These are phyloP conservation scores for Panthera uncia DNA, from an alignment of 2,113 vertebrate species.

Conservation along the genomic window DNA sequence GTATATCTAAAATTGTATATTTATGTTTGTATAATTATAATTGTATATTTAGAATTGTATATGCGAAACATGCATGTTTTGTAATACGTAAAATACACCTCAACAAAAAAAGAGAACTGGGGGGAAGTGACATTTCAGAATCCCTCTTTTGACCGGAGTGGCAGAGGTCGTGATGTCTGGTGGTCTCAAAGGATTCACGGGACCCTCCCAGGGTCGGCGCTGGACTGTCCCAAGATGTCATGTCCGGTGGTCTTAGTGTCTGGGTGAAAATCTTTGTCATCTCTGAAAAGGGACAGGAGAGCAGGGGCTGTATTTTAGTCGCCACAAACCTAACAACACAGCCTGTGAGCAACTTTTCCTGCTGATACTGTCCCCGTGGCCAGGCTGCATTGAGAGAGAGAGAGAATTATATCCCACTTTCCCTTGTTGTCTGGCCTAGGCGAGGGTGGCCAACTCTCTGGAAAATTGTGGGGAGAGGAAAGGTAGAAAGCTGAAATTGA, in stretches of 20 bases:
- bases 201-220: not conserved
- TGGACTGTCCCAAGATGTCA: not conserved
- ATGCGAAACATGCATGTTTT: not conserved
- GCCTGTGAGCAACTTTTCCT: not conserved
- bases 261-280: not conserved
- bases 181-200: not conserved
- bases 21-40: not conserved
- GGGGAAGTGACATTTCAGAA: not conserved
- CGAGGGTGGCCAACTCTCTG: not conserved
- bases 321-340: not conserved
- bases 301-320: not conserved
- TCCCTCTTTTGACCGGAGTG: not conserved
- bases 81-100: not conserved
- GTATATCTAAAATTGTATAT: not conserved
- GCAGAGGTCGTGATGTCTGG: not conserved
- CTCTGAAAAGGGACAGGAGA: not conserved
- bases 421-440: not conserved
- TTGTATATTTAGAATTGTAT: not conserved
- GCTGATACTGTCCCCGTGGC: not conserved
- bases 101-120: not conserved
- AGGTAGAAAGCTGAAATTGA: not conserved
- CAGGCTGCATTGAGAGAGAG: not conserved
- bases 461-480: not conserved
- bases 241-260: not conserved
- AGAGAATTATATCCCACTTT: not conserved